Evolutionary conservation across 2,113 vertebrate genomes (phyloP).

Genomic region (Rhagologus leucostigma): DNA sequence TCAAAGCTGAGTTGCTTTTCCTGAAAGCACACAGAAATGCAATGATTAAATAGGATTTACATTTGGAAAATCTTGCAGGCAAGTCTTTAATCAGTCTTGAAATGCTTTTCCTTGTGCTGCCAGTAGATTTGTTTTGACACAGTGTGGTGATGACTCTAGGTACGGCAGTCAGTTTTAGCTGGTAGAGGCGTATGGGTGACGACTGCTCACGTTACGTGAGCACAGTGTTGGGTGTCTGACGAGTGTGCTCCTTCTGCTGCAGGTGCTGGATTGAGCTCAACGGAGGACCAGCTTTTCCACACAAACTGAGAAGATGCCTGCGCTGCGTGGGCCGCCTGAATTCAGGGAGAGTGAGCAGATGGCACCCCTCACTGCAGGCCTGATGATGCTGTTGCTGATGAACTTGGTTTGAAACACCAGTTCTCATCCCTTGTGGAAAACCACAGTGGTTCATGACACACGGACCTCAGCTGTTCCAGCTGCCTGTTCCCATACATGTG

Average conservation of each 20-base stretch:
- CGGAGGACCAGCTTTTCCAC: background rate
- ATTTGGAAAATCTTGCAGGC: constrained; percentile 18
- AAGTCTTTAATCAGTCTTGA: background rate
- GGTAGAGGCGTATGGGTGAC: background rate
- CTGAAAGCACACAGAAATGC: background rate
- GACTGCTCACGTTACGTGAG: background rate
- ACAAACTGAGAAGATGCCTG: background rate
- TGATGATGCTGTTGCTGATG: background rate
- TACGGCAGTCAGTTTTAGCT: background rate
- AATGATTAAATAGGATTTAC: background rate
- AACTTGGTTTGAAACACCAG: background rate
- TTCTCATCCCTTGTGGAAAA: background rate
- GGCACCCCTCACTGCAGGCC: background rate
- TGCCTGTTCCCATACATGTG: background rate
- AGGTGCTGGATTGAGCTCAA: background rate
- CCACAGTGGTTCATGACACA: background rate
- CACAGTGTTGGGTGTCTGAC: background rate
- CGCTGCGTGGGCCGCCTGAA: background rate
- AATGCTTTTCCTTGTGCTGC: background rate
- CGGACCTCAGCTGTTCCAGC: background rate
- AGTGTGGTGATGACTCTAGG: background rate
- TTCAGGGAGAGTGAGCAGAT: background rate
- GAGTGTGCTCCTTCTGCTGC: background rate
- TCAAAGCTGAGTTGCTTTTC: background rate
- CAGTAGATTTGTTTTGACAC: constrained; percentile 16